These are phyloP conservation scores for Cinara cedri DNA, from an alignment of 2,888 invertebrate species.

Conservation along the genomic window DNA sequence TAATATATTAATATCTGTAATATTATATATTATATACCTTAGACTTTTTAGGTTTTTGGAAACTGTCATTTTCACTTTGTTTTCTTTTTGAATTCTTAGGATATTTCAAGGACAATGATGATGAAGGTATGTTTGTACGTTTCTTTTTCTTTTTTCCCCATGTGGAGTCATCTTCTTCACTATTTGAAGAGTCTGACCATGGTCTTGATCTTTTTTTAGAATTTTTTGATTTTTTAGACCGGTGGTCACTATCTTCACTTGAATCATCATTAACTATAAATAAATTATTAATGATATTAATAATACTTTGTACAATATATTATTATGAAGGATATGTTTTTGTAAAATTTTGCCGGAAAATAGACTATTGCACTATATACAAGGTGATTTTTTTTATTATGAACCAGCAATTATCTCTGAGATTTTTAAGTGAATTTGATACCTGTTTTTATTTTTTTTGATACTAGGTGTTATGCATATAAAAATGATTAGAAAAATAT, in stretches of 20 bases:
- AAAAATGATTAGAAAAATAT: too few species aligned
- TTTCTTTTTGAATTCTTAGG: conserved; percentile 29
- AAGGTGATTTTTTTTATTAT: too few species aligned
- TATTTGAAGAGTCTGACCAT: conserved; percentile 69
- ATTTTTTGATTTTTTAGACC: conserved; percentile 63
- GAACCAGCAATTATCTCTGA: too few species aligned
- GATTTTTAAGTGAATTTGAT: too few species aligned
- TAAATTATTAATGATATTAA: too few species aligned
- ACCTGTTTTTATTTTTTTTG: too few species aligned
- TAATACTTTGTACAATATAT: too few species aligned
- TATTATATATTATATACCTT: conserved; percentile 19
- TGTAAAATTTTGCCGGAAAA: too few species aligned
- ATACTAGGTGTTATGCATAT: too few species aligned
- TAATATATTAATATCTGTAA: neutral
- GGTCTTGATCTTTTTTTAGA: conserved; percentile 67
- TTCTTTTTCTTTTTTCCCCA: conserved; percentile 67
- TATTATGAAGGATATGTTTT: too few species aligned
- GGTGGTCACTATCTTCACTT: conserved; percentile 67
- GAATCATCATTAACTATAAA: conserved; percentile 65
- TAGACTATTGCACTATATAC: too few species aligned
- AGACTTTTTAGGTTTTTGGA: neutral
- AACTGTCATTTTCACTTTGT: neutral
- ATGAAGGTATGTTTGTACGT: neutral
- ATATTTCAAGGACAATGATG: conserved; percentile 21
- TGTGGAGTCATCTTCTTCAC: conserved; percentile 65